Conservation (phyloP, 2,797 vertebrate species). For the Sparidentex hasta region DNA sequence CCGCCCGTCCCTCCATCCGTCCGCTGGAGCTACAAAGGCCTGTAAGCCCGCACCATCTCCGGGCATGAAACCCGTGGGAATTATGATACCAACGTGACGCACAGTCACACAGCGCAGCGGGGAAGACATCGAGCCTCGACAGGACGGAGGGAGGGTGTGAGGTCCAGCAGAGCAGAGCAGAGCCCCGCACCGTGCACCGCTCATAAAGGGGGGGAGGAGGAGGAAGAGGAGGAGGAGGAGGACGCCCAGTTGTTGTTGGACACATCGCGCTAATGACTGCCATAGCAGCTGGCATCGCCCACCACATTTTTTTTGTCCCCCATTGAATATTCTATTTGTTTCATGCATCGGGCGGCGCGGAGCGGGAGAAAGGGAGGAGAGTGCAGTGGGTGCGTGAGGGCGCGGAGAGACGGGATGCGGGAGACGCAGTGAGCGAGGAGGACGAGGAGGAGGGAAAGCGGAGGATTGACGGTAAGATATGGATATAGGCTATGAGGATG, state of each 20-base stretch:
- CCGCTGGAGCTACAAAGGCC: constrained; percentile 62
- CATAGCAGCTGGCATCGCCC: constrained; percentile 44
- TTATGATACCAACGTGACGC: constrained; percentile 83
- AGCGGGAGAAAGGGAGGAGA: constrained; percentile 63
- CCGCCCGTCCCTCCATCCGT: constrained; percentile 4
- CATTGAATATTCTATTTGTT: constrained; percentile 70
- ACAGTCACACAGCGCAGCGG: constrained; percentile 75
- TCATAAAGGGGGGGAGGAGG: constrained; percentile 27
- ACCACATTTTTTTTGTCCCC: constrained; percentile 24
- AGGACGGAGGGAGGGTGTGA: constrained; percentile 76
- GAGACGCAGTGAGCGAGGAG: constrained; percentile 83
- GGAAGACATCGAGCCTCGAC: constrained; percentile 76
- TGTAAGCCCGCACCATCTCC: constrained; percentile 64
- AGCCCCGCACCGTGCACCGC: constrained; percentile 50
- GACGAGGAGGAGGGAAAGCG: constrained; percentile 75
- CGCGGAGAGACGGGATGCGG: constrained; percentile 79
- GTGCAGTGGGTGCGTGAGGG: constrained; percentile 69
- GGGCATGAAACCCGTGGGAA: constrained; percentile 82
- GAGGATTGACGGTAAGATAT: constrained; percentile 84
- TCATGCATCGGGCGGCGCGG: constrained; percentile 74
- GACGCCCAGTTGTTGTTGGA: constrained; percentile 78
- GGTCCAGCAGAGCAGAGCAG: constrained; percentile 68
- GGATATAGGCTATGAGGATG: constrained; percentile 74
- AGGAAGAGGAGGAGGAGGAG: constrained; percentile 54
- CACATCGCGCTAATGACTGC: constrained; percentile 68